phyloP scores from a whole-genome alignment of 2,888 invertebrate genomes.

The Netelia inedita region DNA sequence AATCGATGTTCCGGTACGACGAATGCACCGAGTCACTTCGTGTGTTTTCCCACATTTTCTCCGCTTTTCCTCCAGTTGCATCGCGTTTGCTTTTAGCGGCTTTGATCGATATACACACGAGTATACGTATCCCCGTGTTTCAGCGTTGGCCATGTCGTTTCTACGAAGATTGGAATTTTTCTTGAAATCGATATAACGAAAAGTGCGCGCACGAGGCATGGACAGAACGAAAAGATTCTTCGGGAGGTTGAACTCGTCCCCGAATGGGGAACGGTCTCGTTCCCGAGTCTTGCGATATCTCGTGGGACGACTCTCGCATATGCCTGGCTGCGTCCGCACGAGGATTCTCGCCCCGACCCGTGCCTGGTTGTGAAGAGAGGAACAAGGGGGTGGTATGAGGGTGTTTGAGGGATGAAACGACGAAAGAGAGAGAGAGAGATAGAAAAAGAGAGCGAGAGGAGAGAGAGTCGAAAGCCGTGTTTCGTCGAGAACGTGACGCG shows the following conservation, averaged over 20 bases:
- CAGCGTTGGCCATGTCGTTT: constrained; percentile 39
- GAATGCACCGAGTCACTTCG: constrained; percentile 29
- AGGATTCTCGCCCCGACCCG: constrained; percentile 26
- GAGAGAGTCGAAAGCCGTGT: constrained; percentile 70
- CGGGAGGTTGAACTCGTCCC: constrained; percentile 52
- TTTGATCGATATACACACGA: constrained; percentile 47
- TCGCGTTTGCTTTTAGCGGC: constrained; percentile 49
- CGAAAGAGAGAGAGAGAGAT: constrained; percentile 43
- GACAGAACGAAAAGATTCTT: constrained; percentile 36
- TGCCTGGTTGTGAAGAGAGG: constrained; percentile 9
- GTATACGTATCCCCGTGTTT: neutral
- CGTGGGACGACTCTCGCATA: constrained; percentile 62
- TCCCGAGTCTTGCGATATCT: constrained; percentile 58
- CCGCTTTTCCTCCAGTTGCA: neutral
- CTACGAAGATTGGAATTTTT: constrained; percentile 65
- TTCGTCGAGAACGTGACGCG: constrained; percentile 69
- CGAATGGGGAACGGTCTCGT: constrained; percentile 61
- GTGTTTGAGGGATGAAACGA: constrained; percentile 34
- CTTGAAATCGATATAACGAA: constrained; percentile 71
- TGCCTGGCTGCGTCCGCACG: constrained; percentile 29
- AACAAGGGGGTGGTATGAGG: constrained; percentile 14
- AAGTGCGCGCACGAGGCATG: neutral
- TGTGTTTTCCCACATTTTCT: constrained; percentile 22
- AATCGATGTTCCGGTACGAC: constrained; percentile 8
- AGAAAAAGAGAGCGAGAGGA: constrained; percentile 25